A percentile compares a stretch with the other conserved stretches of the same genome.
phyloP scores from a whole-genome alignment of 1,140 invertebrate genomes.

The Panagrolaimus sp. region DNA sequence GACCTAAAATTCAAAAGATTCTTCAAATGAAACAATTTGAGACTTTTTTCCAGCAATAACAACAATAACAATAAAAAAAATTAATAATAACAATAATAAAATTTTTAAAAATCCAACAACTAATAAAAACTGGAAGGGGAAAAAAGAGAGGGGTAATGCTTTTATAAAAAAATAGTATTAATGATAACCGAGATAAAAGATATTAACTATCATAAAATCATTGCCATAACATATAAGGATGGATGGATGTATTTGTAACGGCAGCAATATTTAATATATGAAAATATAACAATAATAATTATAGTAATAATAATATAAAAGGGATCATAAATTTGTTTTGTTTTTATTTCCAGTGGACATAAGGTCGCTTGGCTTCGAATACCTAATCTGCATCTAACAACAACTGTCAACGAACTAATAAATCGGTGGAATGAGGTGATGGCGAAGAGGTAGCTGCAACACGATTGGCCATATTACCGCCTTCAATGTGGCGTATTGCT shows the following conservation, averaged over 20 bases:
- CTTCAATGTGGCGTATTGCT: neutral
- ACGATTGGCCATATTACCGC: neutral
- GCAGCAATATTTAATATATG: too few species aligned
- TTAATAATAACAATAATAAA: slow-evolving; percentile 8
- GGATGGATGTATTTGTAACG: too few species aligned
- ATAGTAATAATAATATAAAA: neutral
- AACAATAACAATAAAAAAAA: too few species aligned
- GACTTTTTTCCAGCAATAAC: slow-evolving; percentile 9
- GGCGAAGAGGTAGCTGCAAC: slow-evolving; percentile 8
- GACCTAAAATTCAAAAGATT: neutral
- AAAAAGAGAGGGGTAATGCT: neutral
- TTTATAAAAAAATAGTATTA: neutral
- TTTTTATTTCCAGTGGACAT: too few species aligned
- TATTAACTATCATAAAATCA: neutral
- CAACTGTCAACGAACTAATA: slow-evolving; percentile 9
- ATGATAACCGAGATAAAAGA: neutral
- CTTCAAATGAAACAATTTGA: slow-evolving; percentile 10
- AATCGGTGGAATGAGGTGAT: slow-evolving; percentile 5
- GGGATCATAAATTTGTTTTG: neutral
- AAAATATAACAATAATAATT: neutral
- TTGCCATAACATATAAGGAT: slow-evolving; percentile 10
- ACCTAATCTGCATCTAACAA: slow-evolving; percentile 4
- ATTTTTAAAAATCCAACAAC: neutral
- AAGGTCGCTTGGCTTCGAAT: neutral
- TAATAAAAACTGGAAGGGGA: neutral